Evolutionary conservation across 1,140 invertebrate species (phyloP), one percentile per base, ranked within the genome.

Genomic region (Papilio polytes): DNA sequence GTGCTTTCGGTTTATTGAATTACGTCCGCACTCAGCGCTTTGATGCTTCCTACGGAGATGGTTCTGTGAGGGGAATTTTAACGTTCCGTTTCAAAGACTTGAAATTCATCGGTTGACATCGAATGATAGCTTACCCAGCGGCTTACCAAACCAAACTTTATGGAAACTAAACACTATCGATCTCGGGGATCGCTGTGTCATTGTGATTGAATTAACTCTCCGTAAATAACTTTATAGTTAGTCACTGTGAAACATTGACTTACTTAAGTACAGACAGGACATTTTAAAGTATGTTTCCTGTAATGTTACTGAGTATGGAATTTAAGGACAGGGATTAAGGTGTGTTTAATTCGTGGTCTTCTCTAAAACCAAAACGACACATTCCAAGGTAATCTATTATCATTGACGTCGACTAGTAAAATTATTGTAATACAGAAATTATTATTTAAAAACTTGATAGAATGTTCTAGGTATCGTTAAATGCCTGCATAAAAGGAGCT

Each of bases 401-500:
- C 4, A 8, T n/a, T 18, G 1, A 56, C 6, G 2, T 56, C 6
- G 12, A 56, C 0, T 56, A 56, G 4, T 56, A 56, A 20, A 20
- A 20, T 56, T n/a, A 51, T 51, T 20, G 7, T 56, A 56, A 13
- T 48, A 48, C 12, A 56, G 7, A n/a, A 70, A 70, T 7, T 70
- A 26, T 70, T 70, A 70, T 0, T 36, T 31, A 36, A 26, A 63
- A 36, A 13, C 13, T 70, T 70, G 13, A 70, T 3, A 66, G 26
- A 70, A 70, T 31, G 2, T 70, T 70, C 26, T 8, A 70, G 26
- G 22, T 18, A 70, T 70, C 10, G 26, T 48, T 48, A 15, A 48
- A 15, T 48, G 46, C 36, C 63, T 66, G 81, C 73, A 85, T 85
- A 85, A 82, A 83, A 84, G 83, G 80, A n/a, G n/a, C 81, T 80